A percentile compares a stretch with the other conserved stretches of the same genome.
These are phyloP conservation scores for Pseudochirops corinnae DNA, from an alignment of 2,797 vertebrate species.

Conservation along the genomic window DNA sequence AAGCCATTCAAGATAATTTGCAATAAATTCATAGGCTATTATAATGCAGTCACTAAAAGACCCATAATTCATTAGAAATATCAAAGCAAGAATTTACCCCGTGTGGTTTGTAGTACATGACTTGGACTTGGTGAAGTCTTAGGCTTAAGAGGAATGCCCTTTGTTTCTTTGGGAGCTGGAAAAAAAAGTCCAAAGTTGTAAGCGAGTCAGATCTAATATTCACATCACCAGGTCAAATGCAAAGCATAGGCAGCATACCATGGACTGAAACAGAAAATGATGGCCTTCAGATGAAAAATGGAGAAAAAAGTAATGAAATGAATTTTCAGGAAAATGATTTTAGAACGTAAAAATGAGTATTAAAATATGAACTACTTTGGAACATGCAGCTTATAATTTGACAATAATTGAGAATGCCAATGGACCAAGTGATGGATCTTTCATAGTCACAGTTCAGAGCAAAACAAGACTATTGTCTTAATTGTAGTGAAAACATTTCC, in stretches of 20 bases:
- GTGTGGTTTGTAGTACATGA: constrained; percentile 64
- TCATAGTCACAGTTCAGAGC: constrained; percentile 39
- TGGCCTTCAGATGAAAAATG: constrained; percentile 1
- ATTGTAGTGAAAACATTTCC: constrained; percentile 11
- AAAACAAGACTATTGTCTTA: background rate
- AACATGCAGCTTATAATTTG: constrained; percentile 32
- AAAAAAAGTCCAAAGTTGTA: constrained; percentile 73
- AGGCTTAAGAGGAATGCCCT: constrained; percentile 74
- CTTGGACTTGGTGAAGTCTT: constrained; percentile 79
- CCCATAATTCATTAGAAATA: background rate
- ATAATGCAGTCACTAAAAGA: background rate
- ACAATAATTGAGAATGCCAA: constrained; percentile 25
- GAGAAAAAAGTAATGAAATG: constrained; percentile 49
- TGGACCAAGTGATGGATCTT: background rate
- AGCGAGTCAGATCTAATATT: constrained; percentile 30
- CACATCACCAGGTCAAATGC: constrained; percentile 34
- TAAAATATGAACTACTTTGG: constrained; percentile 26
- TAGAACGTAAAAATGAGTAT: constrained; percentile 47
- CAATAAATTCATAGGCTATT: background rate
- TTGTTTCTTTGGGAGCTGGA: constrained; percentile 84
- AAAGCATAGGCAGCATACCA: constrained; percentile 2
- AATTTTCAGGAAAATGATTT: constrained; percentile 33
- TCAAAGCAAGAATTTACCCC: constrained; percentile 71
- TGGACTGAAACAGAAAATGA: constrained; percentile 54
- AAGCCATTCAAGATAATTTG: background rate